Percentiles rank a stretch among this genome's conserved stretches.
phyloP scores from a whole-genome alignment of 2,888 invertebrate species.

The Eilema griseolum region DNA sequence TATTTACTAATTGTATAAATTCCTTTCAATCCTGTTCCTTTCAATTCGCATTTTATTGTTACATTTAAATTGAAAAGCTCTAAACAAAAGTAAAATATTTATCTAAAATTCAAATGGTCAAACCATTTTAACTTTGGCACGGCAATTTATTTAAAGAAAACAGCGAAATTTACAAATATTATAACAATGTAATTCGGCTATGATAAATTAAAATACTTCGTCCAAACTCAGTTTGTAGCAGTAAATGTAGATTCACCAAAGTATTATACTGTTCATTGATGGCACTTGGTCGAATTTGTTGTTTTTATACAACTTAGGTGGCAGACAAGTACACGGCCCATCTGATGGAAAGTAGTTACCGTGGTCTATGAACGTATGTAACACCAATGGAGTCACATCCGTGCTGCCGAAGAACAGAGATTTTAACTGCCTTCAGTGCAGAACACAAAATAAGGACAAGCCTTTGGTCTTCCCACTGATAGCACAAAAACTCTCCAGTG shows the following conservation, averaged over 20 bases:
- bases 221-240: conserved; percentile 17
- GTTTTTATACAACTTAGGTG: no score
- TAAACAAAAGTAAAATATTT: conserved; percentile 48
- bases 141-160: conserved; percentile 61
- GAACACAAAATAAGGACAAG: no score
- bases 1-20: conserved; percentile 27
- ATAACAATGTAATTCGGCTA: conserved; percentile 47
- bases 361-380: no score
- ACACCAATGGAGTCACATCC: no score
- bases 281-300: no score
- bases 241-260: conserved; percentile 4
- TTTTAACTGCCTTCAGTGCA: no score
- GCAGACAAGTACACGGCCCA: no score
- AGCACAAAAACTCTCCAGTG: no score
- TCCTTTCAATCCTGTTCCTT: conserved; percentile 26
- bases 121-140: conserved; percentile 70
- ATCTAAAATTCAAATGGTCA: conserved; percentile 54
- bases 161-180: conserved; percentile 39
- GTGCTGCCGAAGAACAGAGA: no score
- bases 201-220: conserved; percentile 37
- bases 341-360: no score
- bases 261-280: no score
- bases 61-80: conserved; percentile 39
- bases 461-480: no score
- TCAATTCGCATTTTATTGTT: conserved; percentile 41